Conservation (phyloP, 2,113 vertebrate species). For the Grus americana region DNA sequence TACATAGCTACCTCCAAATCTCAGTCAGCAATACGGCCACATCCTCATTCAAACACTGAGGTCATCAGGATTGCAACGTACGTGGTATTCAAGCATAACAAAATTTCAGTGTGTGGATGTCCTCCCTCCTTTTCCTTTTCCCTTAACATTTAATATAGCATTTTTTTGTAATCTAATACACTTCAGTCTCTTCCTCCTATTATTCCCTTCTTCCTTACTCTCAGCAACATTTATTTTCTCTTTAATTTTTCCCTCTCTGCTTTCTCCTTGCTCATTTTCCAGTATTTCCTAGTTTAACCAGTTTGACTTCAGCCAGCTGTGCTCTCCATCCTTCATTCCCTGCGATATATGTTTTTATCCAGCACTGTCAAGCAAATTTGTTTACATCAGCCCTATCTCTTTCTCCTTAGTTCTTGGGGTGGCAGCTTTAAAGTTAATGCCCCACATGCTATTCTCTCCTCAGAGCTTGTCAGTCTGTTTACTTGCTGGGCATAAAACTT, state of each 20-base stretch:
- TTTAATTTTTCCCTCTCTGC: not conserved
- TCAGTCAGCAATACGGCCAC: not conserved
- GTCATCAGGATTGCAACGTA: not conserved
- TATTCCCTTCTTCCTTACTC: not conserved
- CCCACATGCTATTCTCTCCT: not conserved
- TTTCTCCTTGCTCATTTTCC: not conserved
- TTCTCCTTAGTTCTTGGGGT: not conserved
- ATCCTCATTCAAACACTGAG: not conserved
- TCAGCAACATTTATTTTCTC: not conserved
- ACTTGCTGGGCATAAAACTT: not conserved
- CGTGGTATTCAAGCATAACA: not conserved
- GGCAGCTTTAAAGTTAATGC: not conserved
- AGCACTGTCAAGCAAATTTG: not conserved
- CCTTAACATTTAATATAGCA: not conserved
- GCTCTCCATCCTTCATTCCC: not conserved
- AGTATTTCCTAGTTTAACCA: not conserved
- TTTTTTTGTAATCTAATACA: not conserved
- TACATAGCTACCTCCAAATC: not conserved
- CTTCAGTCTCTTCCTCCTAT: not conserved
- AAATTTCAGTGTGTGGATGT: not conserved
- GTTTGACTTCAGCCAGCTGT: not conserved
- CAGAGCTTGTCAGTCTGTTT: not conserved
- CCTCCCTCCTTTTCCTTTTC: not conserved
- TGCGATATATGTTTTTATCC: not conserved
- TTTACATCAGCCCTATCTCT: not conserved